Evolutionary conservation across 2,888 invertebrate species (phyloP), one percentile per base, ranked within the genome.

Genomic region (Agelastica alni): DNA sequence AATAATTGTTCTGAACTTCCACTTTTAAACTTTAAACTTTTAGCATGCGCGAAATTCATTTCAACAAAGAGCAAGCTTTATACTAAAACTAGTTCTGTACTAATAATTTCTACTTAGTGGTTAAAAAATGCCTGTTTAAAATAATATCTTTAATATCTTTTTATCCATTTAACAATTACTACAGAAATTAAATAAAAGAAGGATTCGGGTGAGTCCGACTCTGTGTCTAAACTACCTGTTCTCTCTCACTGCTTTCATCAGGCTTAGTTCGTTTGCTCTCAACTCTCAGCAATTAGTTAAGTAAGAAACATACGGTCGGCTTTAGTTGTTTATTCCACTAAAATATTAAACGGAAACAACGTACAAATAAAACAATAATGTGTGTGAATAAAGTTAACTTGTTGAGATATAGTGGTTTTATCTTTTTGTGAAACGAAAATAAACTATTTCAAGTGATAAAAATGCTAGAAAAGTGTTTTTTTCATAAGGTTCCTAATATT

Each of bases 151-250:
- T n/a, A n/a, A n/a, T n/a, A n/a, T n/a, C n/a, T n/a, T n/a, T n/a
- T n/a, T n/a, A n/a, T n/a, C n/a, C n/a, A n/a, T n/a, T n/a, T n/a
- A n/a, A n/a, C n/a, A n/a, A n/a, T n/a, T n/a, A n/a, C n/a, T n/a
- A n/a, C n/a, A n/a, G n/a, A n/a, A n/a, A n/a, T n/a, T n/a, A n/a
- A n/a, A n/a, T n/a, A n/a, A n/a, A n/a, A n/a, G n/a, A n/a, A n/a
- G n/a, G n/a, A n/a, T n/a, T n/a, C n/a, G 12, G 26, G 12, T 13
- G n/a, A 30, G 30, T 48, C 48, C 48, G 20, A 7, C 17, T 30
- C 48, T 48, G 48, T 13, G 4, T 39, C 39, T 47, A 30, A 43
- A 70, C 72, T 71, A 71, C 71, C 72, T 71, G 71, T 71, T 72
- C 71, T 70, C 72, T 68, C 70, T 70, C 72, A 65, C 67, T 58